These are phyloP conservation scores for Cheilosia variabilis DNA, from an alignment of 2,888 invertebrate genomes.

Conservation along the genomic window DNA sequence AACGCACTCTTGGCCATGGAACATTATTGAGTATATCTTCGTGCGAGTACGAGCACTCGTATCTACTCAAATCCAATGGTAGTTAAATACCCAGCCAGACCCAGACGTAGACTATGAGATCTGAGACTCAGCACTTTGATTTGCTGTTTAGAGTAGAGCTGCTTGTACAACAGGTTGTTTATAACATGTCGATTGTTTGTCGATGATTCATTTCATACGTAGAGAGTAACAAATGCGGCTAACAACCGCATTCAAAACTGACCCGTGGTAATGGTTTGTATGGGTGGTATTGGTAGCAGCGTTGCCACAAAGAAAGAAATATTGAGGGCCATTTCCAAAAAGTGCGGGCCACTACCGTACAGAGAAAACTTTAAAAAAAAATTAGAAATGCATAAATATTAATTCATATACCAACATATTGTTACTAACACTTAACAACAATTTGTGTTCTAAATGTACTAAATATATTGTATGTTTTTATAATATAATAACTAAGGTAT, in stretches of 20 bases:
- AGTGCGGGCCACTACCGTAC: too few relatives aligned
- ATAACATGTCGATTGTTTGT: background rate
- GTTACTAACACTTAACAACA: too few relatives aligned
- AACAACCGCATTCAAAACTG: constrained; percentile 25
- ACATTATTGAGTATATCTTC: background rate
- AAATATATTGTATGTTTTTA: too few relatives aligned
- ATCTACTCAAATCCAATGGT: constrained; percentile 24
- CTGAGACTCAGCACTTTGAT: background rate
- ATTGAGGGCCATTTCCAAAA: too few relatives aligned
- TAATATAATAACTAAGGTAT: too few relatives aligned
- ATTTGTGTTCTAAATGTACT: too few relatives aligned
- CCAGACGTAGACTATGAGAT: background rate
- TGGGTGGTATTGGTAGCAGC: constrained; percentile 7
- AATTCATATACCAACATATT: too few relatives aligned
- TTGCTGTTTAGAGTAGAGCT: background rate
- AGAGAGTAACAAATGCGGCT: constrained; percentile 7
- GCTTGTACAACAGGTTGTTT: constrained; percentile 36
- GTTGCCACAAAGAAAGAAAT: too few relatives aligned
- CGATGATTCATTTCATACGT: constrained; percentile 24
- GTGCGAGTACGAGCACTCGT: background rate
- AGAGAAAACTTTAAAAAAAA: too few relatives aligned
- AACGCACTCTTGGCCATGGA: constrained; percentile 35
- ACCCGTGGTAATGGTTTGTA: background rate
- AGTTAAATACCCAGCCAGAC: constrained; percentile 14
- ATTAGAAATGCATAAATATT: too few relatives aligned